A percentile compares a stretch with the other conserved stretches of the same genome.
Conservation (phyloP, 2,797 vertebrate genomes). For the Oreochromis grahami region DNA sequence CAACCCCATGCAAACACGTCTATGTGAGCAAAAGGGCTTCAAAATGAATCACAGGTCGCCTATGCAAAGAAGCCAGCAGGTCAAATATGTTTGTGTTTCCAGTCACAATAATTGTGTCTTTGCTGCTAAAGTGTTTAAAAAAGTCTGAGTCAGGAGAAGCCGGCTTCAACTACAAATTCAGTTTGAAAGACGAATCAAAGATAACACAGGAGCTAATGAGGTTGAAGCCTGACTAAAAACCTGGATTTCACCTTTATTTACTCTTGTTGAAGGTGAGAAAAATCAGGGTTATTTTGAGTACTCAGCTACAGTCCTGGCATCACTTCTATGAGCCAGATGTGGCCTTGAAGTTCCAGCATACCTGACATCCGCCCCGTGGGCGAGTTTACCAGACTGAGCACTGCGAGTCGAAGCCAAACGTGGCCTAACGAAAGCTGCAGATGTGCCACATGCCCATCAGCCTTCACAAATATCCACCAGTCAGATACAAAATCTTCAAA, state of each 20-base stretch:
- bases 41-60: background rate
- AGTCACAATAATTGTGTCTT: background rate
- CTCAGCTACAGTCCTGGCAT: background rate
- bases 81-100: background rate
- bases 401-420: background rate
- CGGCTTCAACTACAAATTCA: background rate
- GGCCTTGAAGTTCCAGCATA: background rate
- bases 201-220: background rate
- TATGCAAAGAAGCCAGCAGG: fast-evolving
- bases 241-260: background rate
- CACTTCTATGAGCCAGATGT: background rate
- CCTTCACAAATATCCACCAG: background rate
- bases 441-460: background rate
- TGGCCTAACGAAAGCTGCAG: background rate
- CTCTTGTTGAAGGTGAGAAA: background rate
- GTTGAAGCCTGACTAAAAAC: background rate
- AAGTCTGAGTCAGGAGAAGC: background rate
- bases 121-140: background rate
- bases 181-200: background rate
- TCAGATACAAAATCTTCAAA: background rate
- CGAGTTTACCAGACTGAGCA: background rate
- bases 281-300: background rate
- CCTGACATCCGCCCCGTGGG: background rate
- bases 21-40: too few species aligned
- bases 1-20: background rate